These are phyloP conservation scores for Indicator maculatus DNA, from an alignment of 2,113 vertebrate species.

Conservation along the genomic window DNA sequence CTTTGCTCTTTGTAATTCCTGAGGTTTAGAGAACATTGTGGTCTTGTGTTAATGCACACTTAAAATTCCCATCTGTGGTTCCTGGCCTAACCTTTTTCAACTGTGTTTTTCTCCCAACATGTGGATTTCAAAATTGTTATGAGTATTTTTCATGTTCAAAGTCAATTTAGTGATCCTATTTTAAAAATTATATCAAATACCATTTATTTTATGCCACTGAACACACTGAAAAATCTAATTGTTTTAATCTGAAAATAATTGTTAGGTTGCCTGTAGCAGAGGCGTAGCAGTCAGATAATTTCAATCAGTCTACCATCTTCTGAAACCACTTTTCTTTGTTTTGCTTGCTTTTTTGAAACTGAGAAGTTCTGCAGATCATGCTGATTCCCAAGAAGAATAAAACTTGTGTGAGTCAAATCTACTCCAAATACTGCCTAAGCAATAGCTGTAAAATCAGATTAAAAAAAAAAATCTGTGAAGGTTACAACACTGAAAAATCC, in stretches of 20 bases:
- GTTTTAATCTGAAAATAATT: slow-evolving; percentile 30
- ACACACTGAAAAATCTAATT: not conserved
- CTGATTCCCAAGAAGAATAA: not conserved
- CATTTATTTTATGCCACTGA: not conserved
- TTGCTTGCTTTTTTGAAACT: slow-evolving; percentile 3
- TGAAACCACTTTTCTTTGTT: not conserved
- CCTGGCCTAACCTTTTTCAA: not conserved
- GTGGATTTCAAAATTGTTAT: not conserved
- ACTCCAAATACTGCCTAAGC: not conserved
- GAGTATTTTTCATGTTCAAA: slow-evolving; percentile 7
- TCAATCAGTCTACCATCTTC: not conserved
- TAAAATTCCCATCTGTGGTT: not conserved
- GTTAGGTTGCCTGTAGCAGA: not conserved
- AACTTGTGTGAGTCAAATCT: not conserved
- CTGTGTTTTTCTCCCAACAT: not conserved
- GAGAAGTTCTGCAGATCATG: not conserved
- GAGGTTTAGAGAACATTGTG: not conserved
- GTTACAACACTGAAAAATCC: not conserved
- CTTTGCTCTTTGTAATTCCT: not conserved
- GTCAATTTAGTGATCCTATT: not conserved
- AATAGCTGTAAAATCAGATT: not conserved
- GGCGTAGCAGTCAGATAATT: not conserved
- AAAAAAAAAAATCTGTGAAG: not conserved
- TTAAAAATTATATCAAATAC: not conserved
- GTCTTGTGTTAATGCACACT: not conserved